Percentiles rank a stretch among this genome's conserved stretches.
phyloP scores from a whole-genome alignment of 2,888 invertebrate species.

The Oxystoma pomonae region DNA sequence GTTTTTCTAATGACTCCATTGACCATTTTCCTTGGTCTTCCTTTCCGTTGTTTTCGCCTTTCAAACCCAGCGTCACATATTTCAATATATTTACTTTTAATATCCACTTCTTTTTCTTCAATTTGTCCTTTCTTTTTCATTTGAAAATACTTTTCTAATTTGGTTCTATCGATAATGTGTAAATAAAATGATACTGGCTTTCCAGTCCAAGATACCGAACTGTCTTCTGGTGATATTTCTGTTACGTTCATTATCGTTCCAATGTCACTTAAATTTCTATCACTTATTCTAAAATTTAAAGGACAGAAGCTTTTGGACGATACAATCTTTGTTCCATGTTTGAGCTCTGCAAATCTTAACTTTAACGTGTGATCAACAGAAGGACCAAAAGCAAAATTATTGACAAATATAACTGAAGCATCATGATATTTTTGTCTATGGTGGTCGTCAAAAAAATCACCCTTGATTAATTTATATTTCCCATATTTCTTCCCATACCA shows the following conservation, averaged over 20 bases:
- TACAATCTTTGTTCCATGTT: slow-evolving; percentile 25
- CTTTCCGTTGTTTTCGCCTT: background rate
- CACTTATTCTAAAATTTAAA: slow-evolving; percentile 23
- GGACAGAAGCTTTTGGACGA: slow-evolving; percentile 25
- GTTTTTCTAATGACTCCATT: background rate
- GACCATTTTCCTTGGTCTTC: slow-evolving; percentile 1
- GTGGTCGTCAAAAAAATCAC: slow-evolving; percentile 23
- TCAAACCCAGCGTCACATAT: background rate
- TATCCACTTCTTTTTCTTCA: background rate
- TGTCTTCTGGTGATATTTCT: slow-evolving; percentile 20
- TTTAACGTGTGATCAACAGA: slow-evolving; percentile 22
- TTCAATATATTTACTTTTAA: background rate
- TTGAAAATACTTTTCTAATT: slow-evolving; percentile 23
- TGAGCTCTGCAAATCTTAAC: slow-evolving; percentile 24
- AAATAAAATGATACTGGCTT: slow-evolving; percentile 25
- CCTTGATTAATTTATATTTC: slow-evolving; percentile 17
- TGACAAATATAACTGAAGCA: slow-evolving; percentile 22
- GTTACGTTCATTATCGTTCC: slow-evolving; percentile 24
- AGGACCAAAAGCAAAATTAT: slow-evolving; percentile 25
- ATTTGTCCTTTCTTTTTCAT: slow-evolving; percentile 17
- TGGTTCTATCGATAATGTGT: slow-evolving; percentile 24
- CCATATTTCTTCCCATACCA: slow-evolving; percentile 24
- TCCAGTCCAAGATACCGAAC: slow-evolving; percentile 25
- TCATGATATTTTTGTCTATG: slow-evolving; percentile 18
- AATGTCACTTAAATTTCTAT: slow-evolving; percentile 22